These are phyloP conservation scores for Chloropsis hardwickii DNA, from an alignment of 2,113 vertebrate species.

Conservation along the genomic window DNA sequence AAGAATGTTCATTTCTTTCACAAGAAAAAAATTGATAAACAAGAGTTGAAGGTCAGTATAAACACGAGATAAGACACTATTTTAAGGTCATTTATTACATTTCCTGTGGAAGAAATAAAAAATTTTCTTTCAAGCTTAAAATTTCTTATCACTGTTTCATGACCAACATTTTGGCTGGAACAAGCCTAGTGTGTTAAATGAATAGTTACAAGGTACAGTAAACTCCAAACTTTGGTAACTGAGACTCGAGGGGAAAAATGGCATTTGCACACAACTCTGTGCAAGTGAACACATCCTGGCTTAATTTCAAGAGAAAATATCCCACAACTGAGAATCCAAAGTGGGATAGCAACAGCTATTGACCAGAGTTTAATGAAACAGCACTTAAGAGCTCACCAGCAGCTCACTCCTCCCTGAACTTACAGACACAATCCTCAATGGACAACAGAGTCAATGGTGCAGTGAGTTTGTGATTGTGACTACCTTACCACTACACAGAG, in stretches of 20 bases:
- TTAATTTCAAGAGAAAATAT: background rate
- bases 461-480: background rate
- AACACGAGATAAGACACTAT: background rate
- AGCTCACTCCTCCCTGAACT: background rate
- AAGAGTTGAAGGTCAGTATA: background rate
- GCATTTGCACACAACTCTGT: background rate
- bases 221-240: background rate
- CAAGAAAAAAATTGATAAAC: background rate
- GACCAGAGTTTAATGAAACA: background rate
- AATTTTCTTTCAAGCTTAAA: background rate
- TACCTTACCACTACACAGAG: background rate
- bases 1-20: background rate
- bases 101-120: background rate
- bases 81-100: background rate
- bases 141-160: background rate
- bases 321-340: conserved; percentile 16
- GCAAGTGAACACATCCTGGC: background rate
- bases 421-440: background rate
- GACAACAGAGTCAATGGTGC: background rate
- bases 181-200: background rate
- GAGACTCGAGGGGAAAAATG: background rate
- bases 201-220: background rate
- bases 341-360: background rate
- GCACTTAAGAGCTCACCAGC: background rate
- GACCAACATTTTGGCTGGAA: background rate